Conservation (phyloP, 2,888 invertebrate species). For the Oithona nana region DNA sequence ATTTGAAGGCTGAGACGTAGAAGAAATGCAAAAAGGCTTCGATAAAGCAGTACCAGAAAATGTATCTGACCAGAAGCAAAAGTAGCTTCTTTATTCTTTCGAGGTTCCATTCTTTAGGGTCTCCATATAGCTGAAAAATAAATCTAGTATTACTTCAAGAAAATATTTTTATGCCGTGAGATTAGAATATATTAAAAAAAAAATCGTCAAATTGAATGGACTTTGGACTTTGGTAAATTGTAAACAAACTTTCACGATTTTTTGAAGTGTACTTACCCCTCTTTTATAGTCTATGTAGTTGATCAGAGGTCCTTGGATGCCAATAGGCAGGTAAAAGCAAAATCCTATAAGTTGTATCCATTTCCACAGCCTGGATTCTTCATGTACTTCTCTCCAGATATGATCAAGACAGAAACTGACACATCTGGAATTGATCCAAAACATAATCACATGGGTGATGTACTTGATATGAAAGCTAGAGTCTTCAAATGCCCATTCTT, state of each 20-base stretch:
- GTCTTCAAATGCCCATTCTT: neutral
- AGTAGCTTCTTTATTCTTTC: neutral
- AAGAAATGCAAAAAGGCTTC: constrained; percentile 56
- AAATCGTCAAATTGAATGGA: too few relatives aligned
- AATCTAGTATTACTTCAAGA: too few relatives aligned
- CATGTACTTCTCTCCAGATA: constrained; percentile 14
- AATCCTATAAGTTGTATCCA: constrained; percentile 44
- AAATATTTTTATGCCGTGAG: too few relatives aligned
- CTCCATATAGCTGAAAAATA: neutral
- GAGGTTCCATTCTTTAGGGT: neutral
- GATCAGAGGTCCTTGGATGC: constrained; percentile 65
- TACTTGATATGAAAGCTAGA: constrained; percentile 20
- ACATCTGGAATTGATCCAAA: constrained; percentile 36
- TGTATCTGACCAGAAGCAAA: constrained; percentile 34
- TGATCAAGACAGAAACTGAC: constrained; percentile 49
- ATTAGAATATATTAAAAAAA: too few relatives aligned
- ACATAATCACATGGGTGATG: constrained; percentile 45
- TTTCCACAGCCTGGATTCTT: constrained; percentile 19
- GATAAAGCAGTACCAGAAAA: constrained; percentile 46
- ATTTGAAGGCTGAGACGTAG: constrained; percentile 56
- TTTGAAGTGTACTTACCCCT: constrained; percentile 27
- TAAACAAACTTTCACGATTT: constrained; percentile 2
- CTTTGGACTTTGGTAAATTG: too few relatives aligned
- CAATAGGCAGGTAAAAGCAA: constrained; percentile 59
- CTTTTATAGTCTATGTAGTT: constrained; percentile 46